Conservation (phyloP, 1,140 invertebrate species). For the Dermatophagoides farinae region DNA sequence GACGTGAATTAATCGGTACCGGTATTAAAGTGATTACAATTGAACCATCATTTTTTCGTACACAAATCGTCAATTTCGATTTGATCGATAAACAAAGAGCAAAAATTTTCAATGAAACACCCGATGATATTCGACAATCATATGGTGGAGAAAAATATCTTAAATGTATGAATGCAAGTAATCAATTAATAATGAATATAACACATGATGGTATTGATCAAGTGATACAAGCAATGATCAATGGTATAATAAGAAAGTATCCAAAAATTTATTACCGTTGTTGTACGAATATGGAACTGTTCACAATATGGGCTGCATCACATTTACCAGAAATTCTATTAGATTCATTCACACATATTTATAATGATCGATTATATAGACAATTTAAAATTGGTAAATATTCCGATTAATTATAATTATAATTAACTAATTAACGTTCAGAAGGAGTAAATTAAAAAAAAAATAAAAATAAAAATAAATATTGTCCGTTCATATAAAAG, state of each 20-base stretch:
- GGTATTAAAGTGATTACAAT: constrained; percentile 30
- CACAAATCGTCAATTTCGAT: constrained; percentile 21
- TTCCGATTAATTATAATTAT: no score
- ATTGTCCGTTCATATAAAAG: no score
- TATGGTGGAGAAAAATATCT: neutral
- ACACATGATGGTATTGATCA: constrained; percentile 21
- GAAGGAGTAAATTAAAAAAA: no score
- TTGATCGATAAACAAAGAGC: neutral
- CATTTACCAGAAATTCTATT: constrained; percentile 1
- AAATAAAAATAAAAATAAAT: no score
- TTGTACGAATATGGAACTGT: neutral
- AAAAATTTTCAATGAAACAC: neutral
- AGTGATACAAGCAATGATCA: constrained; percentile 24
- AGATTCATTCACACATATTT: neutral
- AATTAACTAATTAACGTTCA: no score
- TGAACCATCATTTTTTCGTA: constrained; percentile 30
- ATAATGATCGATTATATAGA: no score
- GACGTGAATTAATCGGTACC: constrained; percentile 33
- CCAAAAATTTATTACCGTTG: constrained; percentile 8
- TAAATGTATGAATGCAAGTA: neutral
- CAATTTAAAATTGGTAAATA: no score
- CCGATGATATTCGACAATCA: neutral
- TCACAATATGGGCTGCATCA: neutral
- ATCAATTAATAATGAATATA: neutral
- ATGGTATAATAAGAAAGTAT: constrained; percentile 21